phyloP scores from a whole-genome alignment of 2,797 vertebrate genomes.

The Tokudaia muenninki region DNA sequence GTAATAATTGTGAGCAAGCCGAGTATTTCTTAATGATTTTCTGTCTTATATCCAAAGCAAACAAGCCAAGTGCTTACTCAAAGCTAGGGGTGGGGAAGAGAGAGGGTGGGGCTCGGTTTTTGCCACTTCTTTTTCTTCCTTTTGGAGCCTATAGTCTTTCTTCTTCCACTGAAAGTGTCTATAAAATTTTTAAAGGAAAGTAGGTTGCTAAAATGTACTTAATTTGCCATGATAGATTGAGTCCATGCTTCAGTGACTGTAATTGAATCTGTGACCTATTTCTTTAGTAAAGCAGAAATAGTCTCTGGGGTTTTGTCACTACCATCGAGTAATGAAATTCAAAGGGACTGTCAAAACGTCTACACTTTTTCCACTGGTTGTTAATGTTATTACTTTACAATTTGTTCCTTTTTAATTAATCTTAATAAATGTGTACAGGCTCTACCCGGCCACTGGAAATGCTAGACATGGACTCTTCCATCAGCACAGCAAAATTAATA shows the following conservation, averaged over 20 bases:
- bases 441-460: slow-evolving; percentile 87
- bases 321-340: slow-evolving; percentile 99
- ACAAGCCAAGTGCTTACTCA: slow-evolving; percentile 85
- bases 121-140: slow-evolving; percentile 94
- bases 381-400: slow-evolving; percentile 93
- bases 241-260: slow-evolving; percentile 99
- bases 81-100: slow-evolving; percentile 26
- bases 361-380: slow-evolving; percentile 94
- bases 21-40: slow-evolving; percentile 85
- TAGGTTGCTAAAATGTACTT: slow-evolving; percentile 99
- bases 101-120: slow-evolving; percentile 76
- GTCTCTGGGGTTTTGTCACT: slow-evolving; percentile 98
- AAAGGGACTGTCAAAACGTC: slow-evolving; percentile 96
- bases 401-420: slow-evolving; percentile 93
- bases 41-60: slow-evolving; percentile 86
- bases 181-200: slow-evolving; percentile 99
- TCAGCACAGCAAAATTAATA: slow-evolving; percentile 83
- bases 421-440: slow-evolving; percentile 90
- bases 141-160: slow-evolving; percentile 93
- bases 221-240: slow-evolving; percentile 99
- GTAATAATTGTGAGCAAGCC: slow-evolving; percentile 82
- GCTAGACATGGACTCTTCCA: slow-evolving; percentile 84
- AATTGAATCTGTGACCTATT: slow-evolving; percentile 99
- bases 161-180: slow-evolving; percentile 98
- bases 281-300: slow-evolving; percentile 99